These are phyloP conservation scores for Oscarella lobularis DNA, from an alignment of 37 sponge, comb jelly and placozoan species.

Conservation along the genomic window DNA sequence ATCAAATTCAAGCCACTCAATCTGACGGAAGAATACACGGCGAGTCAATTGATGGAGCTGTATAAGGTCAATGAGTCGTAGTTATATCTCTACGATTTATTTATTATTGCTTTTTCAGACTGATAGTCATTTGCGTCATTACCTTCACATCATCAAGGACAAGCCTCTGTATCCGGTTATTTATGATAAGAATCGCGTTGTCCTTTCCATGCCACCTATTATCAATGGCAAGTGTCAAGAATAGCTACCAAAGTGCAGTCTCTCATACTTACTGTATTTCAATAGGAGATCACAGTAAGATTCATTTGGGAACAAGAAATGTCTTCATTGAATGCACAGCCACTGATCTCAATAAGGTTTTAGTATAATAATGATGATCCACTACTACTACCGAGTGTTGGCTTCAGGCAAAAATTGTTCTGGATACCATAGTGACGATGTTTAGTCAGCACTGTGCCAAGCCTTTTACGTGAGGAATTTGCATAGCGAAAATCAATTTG, in stretches of 20 bases:
- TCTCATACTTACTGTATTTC: too few relatives aligned
- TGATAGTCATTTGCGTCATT: conserved; percentile 84
- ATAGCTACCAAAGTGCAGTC: too few relatives aligned
- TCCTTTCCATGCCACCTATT: conserved; percentile 95
- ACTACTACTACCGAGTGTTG: too few relatives aligned
- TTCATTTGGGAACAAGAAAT: conserved; percentile 73
- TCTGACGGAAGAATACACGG: conserved; percentile 63
- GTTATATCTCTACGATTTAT: not conserved
- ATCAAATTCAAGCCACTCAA: conserved; percentile 90
- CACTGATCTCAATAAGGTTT: conserved; percentile 65
- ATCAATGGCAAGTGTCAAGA: conserved; percentile 63
- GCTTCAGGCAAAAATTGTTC: conserved; percentile 71
- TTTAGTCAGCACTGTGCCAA: conserved; percentile 81
- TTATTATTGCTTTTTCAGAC: not conserved
- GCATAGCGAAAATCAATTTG: too few relatives aligned
- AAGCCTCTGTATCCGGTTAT: conserved; percentile 93
- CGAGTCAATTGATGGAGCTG: conserved; percentile 54
- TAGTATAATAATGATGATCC: too few relatives aligned
- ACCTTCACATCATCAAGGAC: conserved; percentile 85
- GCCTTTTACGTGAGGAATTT: too few relatives aligned
- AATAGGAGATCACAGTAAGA: conserved; percentile 76
- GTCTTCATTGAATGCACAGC: conserved; percentile 91
- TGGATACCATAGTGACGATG: conserved; percentile 89
- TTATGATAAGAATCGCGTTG: conserved; percentile 86
- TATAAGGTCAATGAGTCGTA: conserved; percentile 15